These are phyloP conservation scores for Pachycephus smyrnensis DNA, from an alignment of 2,888 invertebrate genomes.

Conservation along the genomic window DNA sequence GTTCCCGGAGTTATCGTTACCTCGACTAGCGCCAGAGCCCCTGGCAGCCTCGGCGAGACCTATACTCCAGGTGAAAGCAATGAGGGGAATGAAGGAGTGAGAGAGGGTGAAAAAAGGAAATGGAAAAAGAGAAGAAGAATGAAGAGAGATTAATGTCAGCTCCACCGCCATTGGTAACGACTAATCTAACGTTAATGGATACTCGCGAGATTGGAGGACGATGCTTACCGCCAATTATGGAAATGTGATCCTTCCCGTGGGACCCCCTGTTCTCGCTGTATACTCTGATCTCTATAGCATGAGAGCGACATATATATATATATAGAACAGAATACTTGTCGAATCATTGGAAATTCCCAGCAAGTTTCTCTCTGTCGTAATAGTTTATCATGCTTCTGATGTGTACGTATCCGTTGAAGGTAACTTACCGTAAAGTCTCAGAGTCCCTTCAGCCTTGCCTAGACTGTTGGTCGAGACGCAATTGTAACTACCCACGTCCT, in stretches of 20 bases:
- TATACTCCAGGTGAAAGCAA: constrained; percentile 27
- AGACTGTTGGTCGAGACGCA: constrained; percentile 85
- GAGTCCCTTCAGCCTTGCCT: constrained; percentile 81
- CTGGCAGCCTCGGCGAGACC: constrained; percentile 62
- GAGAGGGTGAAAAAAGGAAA: constrained; percentile 11
- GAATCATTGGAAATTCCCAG: not conserved
- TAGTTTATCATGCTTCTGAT: not conserved
- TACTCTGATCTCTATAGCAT: constrained; percentile 69
- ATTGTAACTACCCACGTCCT: constrained; percentile 81
- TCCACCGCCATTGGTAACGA: constrained; percentile 6
- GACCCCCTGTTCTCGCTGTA: constrained; percentile 70
- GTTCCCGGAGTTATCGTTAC: constrained; percentile 13
- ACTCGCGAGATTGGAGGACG: constrained; percentile 12
- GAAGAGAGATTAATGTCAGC: constrained; percentile 17
- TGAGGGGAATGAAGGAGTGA: not conserved
- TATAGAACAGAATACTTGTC: constrained; percentile 5
- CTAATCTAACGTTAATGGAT: not conserved
- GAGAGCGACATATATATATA: constrained; percentile 10
- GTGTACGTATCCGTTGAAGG: not conserved
- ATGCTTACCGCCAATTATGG: constrained; percentile 71
- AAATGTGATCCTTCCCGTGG: constrained; percentile 69
- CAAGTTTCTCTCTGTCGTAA: not conserved
- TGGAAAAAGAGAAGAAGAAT: constrained; percentile 22
- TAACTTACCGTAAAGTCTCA: constrained; percentile 77
- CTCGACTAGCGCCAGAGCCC: constrained; percentile 48